These are phyloP conservation scores for Slavum lentiscoides DNA, from an alignment of 2,888 invertebrate species.

Conservation along the genomic window DNA sequence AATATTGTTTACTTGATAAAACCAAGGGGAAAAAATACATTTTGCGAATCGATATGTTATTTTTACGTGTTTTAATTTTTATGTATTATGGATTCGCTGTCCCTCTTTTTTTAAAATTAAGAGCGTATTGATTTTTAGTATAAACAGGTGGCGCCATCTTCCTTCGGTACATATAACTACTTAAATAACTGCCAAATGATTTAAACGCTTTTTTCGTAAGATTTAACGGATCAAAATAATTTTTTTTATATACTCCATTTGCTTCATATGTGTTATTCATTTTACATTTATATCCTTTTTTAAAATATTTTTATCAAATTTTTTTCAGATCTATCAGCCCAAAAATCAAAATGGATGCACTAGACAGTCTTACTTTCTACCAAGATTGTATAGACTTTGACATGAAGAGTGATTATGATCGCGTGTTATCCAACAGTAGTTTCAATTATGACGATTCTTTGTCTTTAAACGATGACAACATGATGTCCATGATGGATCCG, in stretches of 20 bases:
- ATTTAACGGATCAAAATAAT: too few species aligned
- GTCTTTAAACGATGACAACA: slow-evolving; percentile 46
- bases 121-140: slow-evolving; percentile 1
- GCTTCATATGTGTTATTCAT: too few species aligned
- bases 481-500: slow-evolving; percentile 48
- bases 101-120: background rate
- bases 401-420: slow-evolving; percentile 50
- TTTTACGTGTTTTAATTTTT: background rate
- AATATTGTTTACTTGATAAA: too few species aligned
- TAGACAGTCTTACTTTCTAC: slow-evolving; percentile 49
- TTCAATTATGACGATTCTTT: slow-evolving; percentile 50
- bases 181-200: slow-evolving; percentile 6
- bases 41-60: background rate
- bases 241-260: background rate
- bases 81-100: background rate
- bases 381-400: slow-evolving; percentile 53
- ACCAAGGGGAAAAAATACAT: too few species aligned
- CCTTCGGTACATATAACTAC: too few species aligned
- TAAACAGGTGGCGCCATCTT: background rate
- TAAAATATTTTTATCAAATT: background rate
- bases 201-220: too few species aligned
- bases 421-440: slow-evolving; percentile 31
- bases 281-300: background rate
- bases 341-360: slow-evolving; percentile 32
- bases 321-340: slow-evolving; percentile 10